These are phyloP conservation scores for Mola mola DNA, from an alignment of 2,113 vertebrate genomes.

Conservation along the genomic window DNA sequence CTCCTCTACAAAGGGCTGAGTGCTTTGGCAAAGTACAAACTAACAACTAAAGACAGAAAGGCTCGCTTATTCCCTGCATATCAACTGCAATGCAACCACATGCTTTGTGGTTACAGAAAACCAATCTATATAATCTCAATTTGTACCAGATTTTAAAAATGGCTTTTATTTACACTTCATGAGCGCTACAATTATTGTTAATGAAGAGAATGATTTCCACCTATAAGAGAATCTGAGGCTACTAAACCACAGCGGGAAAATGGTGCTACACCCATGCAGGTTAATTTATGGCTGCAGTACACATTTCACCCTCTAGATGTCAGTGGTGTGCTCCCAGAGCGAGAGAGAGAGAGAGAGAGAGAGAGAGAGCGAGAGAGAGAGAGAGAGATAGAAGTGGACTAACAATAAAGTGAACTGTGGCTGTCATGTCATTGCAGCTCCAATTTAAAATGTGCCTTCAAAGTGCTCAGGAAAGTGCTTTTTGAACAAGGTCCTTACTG, in stretches of 20 bases:
- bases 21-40: conserved; percentile 25
- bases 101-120: conserved; percentile 7
- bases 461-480: conserved; percentile 80
- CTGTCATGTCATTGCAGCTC: conserved; percentile 57
- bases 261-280: conserved; percentile 62
- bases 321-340: conserved; percentile 72
- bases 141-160: conserved; percentile 38
- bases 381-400: conserved; percentile 32
- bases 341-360: too few species aligned
- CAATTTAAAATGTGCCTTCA: conserved; percentile 71
- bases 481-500: conserved; percentile 69
- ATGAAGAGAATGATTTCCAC: background rate
- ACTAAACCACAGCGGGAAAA: conserved; percentile 39
- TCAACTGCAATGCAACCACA: conserved; percentile 30
- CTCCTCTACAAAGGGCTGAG: conserved; percentile 23
- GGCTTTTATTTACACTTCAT: conserved; percentile 1
- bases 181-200: conserved; percentile 14
- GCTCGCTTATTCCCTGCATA: conserved; percentile 34
- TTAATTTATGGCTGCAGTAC: conserved; percentile 43
- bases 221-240: conserved; percentile 11
- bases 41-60: conserved; percentile 31
- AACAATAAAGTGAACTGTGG: conserved; percentile 62
- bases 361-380: conserved; percentile 1
- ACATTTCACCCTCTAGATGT: conserved; percentile 69
- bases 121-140: conserved; percentile 33